phyloP scores from a whole-genome alignment of 2,113 vertebrate genomes.

The Cromileptes altivelis region DNA sequence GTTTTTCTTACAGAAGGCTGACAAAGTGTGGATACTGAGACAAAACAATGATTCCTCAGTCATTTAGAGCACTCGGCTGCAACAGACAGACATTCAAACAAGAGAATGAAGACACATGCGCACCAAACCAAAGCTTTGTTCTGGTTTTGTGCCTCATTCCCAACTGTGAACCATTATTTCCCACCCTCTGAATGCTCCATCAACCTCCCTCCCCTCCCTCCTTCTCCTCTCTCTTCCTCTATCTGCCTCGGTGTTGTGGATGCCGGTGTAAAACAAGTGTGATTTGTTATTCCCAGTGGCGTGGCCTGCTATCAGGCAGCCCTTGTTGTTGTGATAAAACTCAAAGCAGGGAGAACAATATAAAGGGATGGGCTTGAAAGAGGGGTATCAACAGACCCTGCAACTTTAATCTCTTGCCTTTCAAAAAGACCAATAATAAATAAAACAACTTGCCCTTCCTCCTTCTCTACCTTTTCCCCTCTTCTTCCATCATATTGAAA shows the following conservation, averaged over 20 bases:
- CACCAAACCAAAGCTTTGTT: constrained; percentile 26
- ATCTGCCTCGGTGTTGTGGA: constrained; percentile 44
- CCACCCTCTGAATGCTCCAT: constrained; percentile 40
- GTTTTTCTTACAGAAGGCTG: constrained; percentile 28
- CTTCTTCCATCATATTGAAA: constrained; percentile 14
- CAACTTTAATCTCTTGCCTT: constrained; percentile 48
- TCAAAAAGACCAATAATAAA: constrained; percentile 40
- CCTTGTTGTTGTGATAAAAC: constrained; percentile 69
- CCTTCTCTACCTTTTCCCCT: background rate
- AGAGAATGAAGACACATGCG: background rate
- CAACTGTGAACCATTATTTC: constrained; percentile 24
- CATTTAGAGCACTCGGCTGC: constrained; percentile 26
- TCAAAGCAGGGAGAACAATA: constrained; percentile 52
- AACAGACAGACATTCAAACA: constrained; percentile 28
- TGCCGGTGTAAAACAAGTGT: constrained; percentile 66
- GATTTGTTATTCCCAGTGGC: constrained; percentile 72
- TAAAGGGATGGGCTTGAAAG: constrained; percentile 31
- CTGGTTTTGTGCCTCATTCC: constrained; percentile 25
- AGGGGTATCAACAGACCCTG: constrained; percentile 41
- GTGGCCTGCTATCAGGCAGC: constrained; percentile 65
- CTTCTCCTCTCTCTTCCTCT: constrained; percentile 5
- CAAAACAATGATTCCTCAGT: constrained; percentile 24
- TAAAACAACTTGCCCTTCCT: background rate
- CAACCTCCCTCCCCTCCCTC: constrained; percentile 12
- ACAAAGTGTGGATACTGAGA: constrained; percentile 31